These are phyloP conservation scores for Cephus pulcher DNA, from an alignment of 2,888 invertebrate species.

Conservation along the genomic window DNA sequence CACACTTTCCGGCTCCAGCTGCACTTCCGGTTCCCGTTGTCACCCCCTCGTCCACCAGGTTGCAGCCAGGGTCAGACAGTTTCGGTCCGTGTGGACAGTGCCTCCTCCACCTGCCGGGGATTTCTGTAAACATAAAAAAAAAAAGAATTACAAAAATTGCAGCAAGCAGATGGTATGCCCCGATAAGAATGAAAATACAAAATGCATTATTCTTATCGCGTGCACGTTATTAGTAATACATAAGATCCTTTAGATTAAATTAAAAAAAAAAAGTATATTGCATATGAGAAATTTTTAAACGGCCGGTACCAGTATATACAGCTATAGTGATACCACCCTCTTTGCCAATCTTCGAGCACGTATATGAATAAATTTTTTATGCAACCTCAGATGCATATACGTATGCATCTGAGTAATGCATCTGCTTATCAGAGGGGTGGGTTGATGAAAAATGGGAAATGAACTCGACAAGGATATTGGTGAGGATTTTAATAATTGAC, in stretches of 20 bases:
- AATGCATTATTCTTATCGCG: background rate
- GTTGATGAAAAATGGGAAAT: too few relatives aligned
- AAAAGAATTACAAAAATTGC: background rate
- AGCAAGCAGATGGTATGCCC: background rate
- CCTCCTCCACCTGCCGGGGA: conserved; percentile 59
- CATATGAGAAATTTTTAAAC: background rate
- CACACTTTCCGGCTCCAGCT: conserved; percentile 52
- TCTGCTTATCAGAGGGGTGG: too few relatives aligned
- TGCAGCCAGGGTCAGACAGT: conserved; percentile 58
- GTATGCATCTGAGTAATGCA: too few relatives aligned
- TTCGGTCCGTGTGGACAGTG: conserved; percentile 56
- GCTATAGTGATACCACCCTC: background rate
- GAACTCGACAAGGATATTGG: too few relatives aligned
- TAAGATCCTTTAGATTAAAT: background rate
- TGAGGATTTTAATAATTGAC: too few relatives aligned
- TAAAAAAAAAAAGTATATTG: background rate
- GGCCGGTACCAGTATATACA: background rate
- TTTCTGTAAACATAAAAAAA: conserved; percentile 46
- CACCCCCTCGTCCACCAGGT: conserved; percentile 58
- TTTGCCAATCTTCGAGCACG: background rate
- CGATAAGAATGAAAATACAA: background rate
- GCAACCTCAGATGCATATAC: too few relatives aligned
- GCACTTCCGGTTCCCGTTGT: conserved; percentile 38
- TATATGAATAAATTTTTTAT: too few relatives aligned
- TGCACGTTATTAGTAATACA: background rate